Conservation (phyloP, 2,113 vertebrate species). For the Megaptera novaeangliae region DNA sequence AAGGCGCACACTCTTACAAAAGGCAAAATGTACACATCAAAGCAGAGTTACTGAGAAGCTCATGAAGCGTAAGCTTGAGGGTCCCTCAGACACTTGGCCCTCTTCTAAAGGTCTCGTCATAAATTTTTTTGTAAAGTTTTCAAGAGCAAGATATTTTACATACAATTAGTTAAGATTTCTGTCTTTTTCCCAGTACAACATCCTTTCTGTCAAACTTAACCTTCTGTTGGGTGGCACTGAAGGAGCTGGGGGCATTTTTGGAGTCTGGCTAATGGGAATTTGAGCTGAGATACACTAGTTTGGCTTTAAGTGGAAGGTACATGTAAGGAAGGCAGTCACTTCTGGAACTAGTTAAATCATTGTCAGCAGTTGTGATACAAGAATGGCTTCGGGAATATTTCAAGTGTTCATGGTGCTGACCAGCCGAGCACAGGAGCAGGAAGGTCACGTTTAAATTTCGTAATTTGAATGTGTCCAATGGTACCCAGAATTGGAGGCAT, state of each 20-base stretch:
- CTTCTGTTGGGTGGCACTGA: background rate
- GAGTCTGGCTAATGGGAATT: background rate
- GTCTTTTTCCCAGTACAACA: background rate
- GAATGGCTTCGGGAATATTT: background rate
- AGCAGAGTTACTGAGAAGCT: background rate
- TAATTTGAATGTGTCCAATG: background rate
- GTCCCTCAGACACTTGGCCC: background rate
- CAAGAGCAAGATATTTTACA: background rate
- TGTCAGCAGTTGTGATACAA: background rate
- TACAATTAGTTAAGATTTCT: background rate
- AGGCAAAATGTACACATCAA: background rate
- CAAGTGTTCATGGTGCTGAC: background rate
- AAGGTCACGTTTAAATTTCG: background rate
- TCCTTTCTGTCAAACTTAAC: background rate
- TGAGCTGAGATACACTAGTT: background rate
- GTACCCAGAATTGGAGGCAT: background rate
- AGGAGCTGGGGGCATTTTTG: background rate
- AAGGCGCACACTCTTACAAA: background rate
- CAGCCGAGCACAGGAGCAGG: background rate
- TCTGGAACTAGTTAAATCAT: background rate
- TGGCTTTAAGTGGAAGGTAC: background rate
- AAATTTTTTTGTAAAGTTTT: background rate
- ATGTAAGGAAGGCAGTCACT: background rate
- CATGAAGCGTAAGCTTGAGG: background rate
- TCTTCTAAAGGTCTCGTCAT: background rate